Percentiles rank a stretch among this genome's conserved stretches.
Conservation (phyloP, 1,140 invertebrate species). For the Scaptomyza montana region DNA sequence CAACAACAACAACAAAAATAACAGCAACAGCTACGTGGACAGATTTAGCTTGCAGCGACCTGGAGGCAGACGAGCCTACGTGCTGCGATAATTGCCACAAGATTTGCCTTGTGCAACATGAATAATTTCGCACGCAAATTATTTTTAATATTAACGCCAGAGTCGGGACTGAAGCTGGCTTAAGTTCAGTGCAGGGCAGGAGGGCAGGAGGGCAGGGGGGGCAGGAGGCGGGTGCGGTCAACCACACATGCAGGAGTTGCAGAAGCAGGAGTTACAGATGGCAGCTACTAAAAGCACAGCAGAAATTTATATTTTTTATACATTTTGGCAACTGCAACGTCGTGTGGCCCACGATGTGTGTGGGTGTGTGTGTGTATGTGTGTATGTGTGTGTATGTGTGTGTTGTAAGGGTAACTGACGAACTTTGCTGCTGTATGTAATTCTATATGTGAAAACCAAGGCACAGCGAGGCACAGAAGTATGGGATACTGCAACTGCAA, state of each 20-base stretch:
- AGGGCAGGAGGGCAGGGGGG: not conserved
- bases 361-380: not conserved
- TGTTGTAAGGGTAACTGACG: conserved; percentile 14
- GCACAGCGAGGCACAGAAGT: not conserved
- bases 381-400: not conserved
- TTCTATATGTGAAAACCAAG: conserved; percentile 44
- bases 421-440: conserved; percentile 31
- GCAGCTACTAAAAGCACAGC: conserved; percentile 41
- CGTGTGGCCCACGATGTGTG: conserved; percentile 12
- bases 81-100: conserved; percentile 69
- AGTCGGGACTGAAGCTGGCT: conserved; percentile 26
- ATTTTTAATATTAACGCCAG: conserved; percentile 70
- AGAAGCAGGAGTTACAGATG: not conserved
- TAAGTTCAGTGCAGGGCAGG: not conserved
- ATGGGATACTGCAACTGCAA: conserved; percentile 28
- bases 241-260: not conserved
- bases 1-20: conserved; percentile 17
- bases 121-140: conserved; percentile 75
- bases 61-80: conserved; percentile 40
- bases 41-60: conserved; percentile 2
- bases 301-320: conserved; percentile 43
- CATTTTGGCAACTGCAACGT: conserved; percentile 33
- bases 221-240: conserved; percentile 35
- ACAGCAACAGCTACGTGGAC: conserved; percentile 5
- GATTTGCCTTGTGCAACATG: conserved; percentile 65